These are phyloP conservation scores for Argya squamiceps DNA, from an alignment of 2,797 vertebrate species.

Conservation along the genomic window DNA sequence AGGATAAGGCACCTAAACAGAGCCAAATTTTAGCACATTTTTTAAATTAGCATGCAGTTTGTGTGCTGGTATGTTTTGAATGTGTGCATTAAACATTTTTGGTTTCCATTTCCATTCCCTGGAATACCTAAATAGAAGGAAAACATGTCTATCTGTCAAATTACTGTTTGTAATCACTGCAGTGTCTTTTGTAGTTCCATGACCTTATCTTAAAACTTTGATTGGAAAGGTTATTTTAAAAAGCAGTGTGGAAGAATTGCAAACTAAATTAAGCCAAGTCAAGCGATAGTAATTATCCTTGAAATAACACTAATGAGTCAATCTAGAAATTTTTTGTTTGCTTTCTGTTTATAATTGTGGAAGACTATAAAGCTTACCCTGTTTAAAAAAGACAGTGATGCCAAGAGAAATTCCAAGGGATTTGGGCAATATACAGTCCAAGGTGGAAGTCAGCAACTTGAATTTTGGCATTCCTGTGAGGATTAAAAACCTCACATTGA, in stretches of 20 bases:
- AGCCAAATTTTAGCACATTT: background rate
- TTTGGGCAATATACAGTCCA: background rate
- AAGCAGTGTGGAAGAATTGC: background rate
- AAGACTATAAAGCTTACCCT: background rate
- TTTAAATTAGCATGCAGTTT: background rate
- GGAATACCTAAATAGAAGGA: background rate
- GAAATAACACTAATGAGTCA: background rate
- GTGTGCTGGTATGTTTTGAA: background rate
- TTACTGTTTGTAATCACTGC: background rate
- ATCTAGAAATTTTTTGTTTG: background rate
- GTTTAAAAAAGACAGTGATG: background rate
- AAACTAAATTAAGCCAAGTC: background rate
- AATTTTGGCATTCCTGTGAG: slow-evolving; percentile 50
- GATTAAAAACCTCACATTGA: slow-evolving; percentile 24
- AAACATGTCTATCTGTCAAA: background rate
- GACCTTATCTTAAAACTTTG: background rate
- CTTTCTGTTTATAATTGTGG: background rate
- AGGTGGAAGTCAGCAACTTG: slow-evolving; percentile 11
- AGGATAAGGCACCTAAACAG: background rate
- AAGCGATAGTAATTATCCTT: background rate
- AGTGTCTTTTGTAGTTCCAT: background rate
- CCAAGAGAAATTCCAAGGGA: slow-evolving; percentile 29
- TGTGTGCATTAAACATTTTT: background rate
- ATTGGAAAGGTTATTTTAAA: background rate
- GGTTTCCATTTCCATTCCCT: background rate